Conservation (phyloP, 2,888 invertebrate genomes). For the Trichacis sp. region DNA sequence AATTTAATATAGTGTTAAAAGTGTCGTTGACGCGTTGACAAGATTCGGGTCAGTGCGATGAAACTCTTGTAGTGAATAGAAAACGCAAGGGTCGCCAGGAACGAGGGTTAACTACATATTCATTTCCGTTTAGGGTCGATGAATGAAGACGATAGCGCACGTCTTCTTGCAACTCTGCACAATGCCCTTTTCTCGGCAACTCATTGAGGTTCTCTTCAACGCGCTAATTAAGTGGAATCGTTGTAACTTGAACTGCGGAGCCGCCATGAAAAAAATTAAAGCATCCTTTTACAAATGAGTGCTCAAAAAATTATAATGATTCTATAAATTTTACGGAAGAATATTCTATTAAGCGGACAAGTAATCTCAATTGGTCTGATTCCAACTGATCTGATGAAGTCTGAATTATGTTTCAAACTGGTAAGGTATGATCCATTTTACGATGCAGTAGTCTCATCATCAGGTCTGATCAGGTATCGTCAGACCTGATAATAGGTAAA, state of each 20-base stretch:
- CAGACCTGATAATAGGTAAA: too few species aligned
- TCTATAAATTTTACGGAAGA: too few species aligned
- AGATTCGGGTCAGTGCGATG: slow-evolving; percentile 32
- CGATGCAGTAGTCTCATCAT: too few species aligned
- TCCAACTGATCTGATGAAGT: too few species aligned
- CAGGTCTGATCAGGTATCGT: too few species aligned
- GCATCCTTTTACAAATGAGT: slow-evolving; percentile 11
- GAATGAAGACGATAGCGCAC: slow-evolving; percentile 60
- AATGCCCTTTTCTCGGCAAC: slow-evolving; percentile 34
- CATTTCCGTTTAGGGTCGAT: slow-evolving; percentile 48
- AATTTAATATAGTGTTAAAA: too few species aligned
- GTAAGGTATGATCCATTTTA: too few species aligned
- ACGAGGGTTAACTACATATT: slow-evolving; percentile 43
- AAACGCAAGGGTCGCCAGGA: slow-evolving; percentile 52
- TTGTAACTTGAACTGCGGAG: slow-evolving; percentile 25
- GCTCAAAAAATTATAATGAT: too few species aligned
- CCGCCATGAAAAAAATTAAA: slow-evolving; percentile 48
- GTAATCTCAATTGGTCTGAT: too few species aligned
- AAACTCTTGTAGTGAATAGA: slow-evolving; percentile 59
- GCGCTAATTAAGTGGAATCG: slow-evolving; percentile 54
- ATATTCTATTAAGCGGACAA: too few species aligned
- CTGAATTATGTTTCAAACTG: too few species aligned
- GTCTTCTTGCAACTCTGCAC: slow-evolving; percentile 50
- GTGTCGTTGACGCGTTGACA: slow-evolving; percentile 27
- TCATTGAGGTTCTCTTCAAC: slow-evolving; percentile 35